Evolutionary conservation across 2,888 invertebrate species (phyloP), one percentile per base, ranked within the genome.

Genomic region (Agonopterix arenella): DNA sequence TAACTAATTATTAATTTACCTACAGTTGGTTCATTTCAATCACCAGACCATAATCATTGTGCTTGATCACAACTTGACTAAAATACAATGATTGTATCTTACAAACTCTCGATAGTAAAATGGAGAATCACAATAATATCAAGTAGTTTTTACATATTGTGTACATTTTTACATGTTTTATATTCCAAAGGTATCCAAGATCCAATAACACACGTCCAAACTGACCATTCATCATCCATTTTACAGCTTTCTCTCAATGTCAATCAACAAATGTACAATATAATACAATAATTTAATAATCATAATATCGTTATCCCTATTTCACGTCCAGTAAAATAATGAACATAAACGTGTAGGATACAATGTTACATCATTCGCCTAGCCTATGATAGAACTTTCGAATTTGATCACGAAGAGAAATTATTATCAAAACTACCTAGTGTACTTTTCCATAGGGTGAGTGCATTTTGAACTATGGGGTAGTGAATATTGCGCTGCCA

Each of bases 381-480:
- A 89, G 79, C 88, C 89, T 89, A 89, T 86, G 86, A 86, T 86
- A 88, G 84, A 81, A 80, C 84, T 86, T 84, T 83, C 76, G 76
- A 86, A 84, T 81, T 84, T 80, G 84, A 86, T 86, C 84, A 80
- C 84, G 84, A 88, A 85, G 84, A 84, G 76, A 89, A 89, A 88
- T 83, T 78, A 86, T 86, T 86, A 85, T 84, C 79, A 82, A 84
- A 83, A 82, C 85, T 88, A 86, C 84, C 83, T 86, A 88, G 83
- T 80, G 77, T 85, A 81, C 70, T 70, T 80, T 74, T 76, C 66
- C 77, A 76, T 79, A 80, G 72, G 73, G 73, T 78, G 70, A 77
- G 88, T 86, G 88, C 86, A 81, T 73, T 77, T 81, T 76, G 77
- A 88, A 80, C 85, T 82, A 84, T 82, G 80, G 71, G 76, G 73